Conservation (phyloP, 1,140 invertebrate species). For the Cepaea nemoralis region DNA sequence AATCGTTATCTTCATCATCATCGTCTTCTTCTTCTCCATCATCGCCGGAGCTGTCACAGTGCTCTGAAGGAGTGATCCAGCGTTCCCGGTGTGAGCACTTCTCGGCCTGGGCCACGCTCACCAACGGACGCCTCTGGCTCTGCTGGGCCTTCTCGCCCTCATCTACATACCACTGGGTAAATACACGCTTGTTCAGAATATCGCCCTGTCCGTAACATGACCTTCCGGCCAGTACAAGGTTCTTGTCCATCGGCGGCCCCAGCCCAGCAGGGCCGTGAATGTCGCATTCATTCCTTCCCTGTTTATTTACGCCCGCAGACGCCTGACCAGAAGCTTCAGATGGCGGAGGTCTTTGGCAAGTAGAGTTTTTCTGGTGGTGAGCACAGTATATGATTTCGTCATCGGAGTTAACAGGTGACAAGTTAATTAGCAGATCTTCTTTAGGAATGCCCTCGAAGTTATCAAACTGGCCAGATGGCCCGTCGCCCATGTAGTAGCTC, state of each 20-base stretch:
- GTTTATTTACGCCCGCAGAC: not conserved
- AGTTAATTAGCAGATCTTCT: conserved; percentile 19
- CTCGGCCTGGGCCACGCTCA: not conserved
- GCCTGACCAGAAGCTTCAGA: not conserved
- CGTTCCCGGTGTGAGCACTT: not conserved
- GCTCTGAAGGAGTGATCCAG: not conserved
- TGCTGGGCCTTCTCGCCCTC: not conserved
- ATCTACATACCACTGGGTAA: conserved; percentile 29
- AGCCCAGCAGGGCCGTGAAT: not conserved
- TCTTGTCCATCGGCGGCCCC: not conserved
- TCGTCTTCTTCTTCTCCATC: conserved; percentile 22
- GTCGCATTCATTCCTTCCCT: not conserved
- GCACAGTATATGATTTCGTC: not conserved
- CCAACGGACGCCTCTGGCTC: not conserved
- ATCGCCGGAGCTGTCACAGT: not conserved
- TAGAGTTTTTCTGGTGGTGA: not conserved
- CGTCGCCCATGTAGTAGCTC: not conserved
- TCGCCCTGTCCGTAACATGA: conserved; percentile 21
- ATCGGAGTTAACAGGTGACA: not conserved
- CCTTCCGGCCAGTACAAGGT: not conserved
- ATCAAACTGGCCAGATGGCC: not conserved
- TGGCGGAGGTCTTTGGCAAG: too few relatives aligned
- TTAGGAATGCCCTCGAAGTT: conserved; percentile 6
- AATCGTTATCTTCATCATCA: not conserved
- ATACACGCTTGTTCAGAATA: not conserved